A percentile compares a stretch with the other conserved stretches of the same genome.
Evolutionary conservation across 2,888 invertebrate species (phyloP).

Genomic region (Agrochola lota): DNA sequence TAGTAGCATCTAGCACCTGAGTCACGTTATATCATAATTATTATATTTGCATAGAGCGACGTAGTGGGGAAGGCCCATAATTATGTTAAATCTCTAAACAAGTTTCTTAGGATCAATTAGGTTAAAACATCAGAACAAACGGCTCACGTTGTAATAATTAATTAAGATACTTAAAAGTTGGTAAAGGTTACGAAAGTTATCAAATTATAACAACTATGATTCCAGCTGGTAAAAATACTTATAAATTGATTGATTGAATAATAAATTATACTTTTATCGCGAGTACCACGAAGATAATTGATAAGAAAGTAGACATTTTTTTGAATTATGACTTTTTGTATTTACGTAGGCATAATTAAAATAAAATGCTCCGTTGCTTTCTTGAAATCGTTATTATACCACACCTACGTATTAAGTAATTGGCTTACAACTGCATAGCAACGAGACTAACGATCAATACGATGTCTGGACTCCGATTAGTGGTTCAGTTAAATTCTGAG

Average conservation of each 20-base stretch:
- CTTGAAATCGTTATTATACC: neutral
- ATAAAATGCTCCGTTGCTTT: neutral
- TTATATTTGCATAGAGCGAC: conserved; percentile 21
- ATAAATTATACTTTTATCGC: neutral
- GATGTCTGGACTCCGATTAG: neutral
- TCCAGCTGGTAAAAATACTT: neutral
- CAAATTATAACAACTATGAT: conserved; percentile 5
- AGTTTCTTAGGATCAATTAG: neutral
- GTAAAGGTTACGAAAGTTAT: conserved; percentile 12
- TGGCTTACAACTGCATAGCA: conserved; percentile 23
- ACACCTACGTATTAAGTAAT: neutral
- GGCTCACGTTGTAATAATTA: neutral
- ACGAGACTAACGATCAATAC: conserved; percentile 33
- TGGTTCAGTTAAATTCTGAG: neutral
- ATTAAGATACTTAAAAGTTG: conserved; percentile 14
- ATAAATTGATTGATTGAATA: neutral
- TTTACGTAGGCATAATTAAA: neutral
- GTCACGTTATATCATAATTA: conserved; percentile 57
- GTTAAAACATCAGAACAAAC: neutral
- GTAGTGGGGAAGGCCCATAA: conserved; percentile 46
- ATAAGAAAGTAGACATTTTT: neutral
- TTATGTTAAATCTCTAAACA: neutral
- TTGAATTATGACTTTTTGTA: neutral
- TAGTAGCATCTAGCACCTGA: conserved; percentile 54
- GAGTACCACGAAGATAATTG: neutral